These are phyloP conservation scores for Papio anubis DNA, from an alignment of 2,113 vertebrate species.

Conservation along the genomic window DNA sequence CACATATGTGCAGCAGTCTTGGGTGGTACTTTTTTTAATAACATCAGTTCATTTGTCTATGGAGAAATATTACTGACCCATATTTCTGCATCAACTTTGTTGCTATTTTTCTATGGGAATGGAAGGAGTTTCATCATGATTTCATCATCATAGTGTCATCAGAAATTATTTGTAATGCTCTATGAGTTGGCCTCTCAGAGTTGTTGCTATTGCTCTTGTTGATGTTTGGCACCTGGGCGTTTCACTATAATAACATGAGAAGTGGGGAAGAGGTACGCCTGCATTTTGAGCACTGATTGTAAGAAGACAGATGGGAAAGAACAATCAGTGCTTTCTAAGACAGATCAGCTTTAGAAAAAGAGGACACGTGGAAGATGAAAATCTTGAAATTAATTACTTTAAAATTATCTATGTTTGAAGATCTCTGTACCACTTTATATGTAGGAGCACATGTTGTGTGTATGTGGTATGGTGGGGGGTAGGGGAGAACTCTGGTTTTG, in stretches of 20 bases:
- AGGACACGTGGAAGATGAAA: neutral
- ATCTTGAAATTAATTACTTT: neutral
- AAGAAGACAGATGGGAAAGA: neutral
- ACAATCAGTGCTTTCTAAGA: neutral
- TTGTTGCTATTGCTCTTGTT: too few species aligned
- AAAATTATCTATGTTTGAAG: neutral
- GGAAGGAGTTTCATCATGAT: neutral
- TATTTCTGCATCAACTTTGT: neutral
- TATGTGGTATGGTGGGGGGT: neutral
- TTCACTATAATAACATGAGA: neutral
- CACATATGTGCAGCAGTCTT: neutral
- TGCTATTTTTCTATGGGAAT: neutral
- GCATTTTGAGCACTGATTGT: neutral
- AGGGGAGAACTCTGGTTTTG: neutral
- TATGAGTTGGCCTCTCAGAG: neutral
- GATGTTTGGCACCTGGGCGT: too few species aligned
- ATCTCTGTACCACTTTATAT: neutral
- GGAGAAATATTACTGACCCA: neutral
- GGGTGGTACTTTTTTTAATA: neutral
- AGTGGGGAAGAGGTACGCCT: accelerated
- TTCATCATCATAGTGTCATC: neutral
- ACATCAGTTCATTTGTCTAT: neutral
- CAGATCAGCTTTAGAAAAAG: neutral
- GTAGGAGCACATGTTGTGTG: neutral
- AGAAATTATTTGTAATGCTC: neutral